These are phyloP conservation scores for Drosophila grimshawi DNA, from an alignment of 1,140 invertebrate genomes.

Conservation along the genomic window DNA sequence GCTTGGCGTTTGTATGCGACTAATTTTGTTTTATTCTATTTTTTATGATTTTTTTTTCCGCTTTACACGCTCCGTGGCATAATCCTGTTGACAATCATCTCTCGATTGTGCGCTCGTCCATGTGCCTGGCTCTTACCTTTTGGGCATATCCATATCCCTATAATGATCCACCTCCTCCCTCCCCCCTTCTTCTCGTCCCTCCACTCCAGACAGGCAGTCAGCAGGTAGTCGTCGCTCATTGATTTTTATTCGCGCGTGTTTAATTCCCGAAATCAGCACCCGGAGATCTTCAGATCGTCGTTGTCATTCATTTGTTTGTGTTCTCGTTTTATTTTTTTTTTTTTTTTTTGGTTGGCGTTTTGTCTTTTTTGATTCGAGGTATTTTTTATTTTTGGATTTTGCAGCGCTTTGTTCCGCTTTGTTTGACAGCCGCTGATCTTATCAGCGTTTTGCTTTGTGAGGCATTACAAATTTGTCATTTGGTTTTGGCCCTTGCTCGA, in stretches of 20 bases:
- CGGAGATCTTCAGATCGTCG: conserved; percentile 67
- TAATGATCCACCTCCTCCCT: conserved; percentile 33
- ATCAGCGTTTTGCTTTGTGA: conserved; percentile 78
- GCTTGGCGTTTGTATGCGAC: conserved; percentile 65
- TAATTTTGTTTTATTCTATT: conserved; percentile 61
- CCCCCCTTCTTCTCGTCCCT: neutral
- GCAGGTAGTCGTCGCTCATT: conserved; percentile 68
- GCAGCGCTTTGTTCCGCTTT: conserved; percentile 66
- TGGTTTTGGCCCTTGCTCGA: conserved; percentile 42
- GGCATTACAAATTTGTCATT: conserved; percentile 83
- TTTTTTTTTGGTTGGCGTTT: conserved; percentile 27
- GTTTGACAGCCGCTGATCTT: conserved; percentile 76
- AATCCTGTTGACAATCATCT: conserved; percentile 76
- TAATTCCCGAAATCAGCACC: conserved; percentile 76
- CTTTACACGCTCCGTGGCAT: conserved; percentile 40
- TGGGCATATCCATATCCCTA: conserved; percentile 52
- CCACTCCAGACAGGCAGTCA: conserved; percentile 19
- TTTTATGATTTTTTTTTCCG: conserved; percentile 13
- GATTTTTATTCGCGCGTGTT: conserved; percentile 80
- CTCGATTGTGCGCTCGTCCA: conserved; percentile 61
- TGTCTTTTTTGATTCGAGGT: conserved; percentile 29
- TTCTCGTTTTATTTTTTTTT: conserved; percentile 30
- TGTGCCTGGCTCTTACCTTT: neutral
- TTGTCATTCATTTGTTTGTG: conserved; percentile 70
- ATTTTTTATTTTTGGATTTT: conserved; percentile 31